Conservation (phyloP, 2,797 vertebrate species). For the Emys orbicularis region DNA sequence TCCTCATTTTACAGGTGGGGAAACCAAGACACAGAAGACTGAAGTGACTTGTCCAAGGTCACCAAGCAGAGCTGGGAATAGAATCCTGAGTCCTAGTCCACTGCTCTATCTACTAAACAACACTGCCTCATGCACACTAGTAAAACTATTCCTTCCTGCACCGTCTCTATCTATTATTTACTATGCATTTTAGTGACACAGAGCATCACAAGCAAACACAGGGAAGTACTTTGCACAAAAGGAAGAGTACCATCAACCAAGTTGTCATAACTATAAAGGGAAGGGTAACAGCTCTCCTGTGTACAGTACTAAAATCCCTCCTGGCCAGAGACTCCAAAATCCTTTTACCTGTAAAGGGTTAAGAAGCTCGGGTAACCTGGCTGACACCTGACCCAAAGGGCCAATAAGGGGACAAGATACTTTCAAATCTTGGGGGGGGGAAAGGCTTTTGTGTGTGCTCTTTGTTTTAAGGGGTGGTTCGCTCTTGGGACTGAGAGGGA, state of each 20-base stretch:
- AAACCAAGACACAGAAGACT: conserved; percentile 26
- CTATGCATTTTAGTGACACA: neutral
- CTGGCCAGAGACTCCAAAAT: too few species aligned
- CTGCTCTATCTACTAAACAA: conserved; percentile 7
- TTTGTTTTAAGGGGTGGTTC: too few species aligned
- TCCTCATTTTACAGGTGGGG: neutral
- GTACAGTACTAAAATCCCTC: too few species aligned
- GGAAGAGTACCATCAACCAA: fast-evolving
- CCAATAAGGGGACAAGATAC: too few species aligned
- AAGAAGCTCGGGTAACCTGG: too few species aligned
- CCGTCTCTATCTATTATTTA: neutral
- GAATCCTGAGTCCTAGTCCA: conserved; percentile 10
- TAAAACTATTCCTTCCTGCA: neutral
- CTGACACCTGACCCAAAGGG: too few species aligned
- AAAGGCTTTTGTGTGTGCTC: too few species aligned
- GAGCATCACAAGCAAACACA: neutral
- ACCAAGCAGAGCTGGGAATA: conserved; percentile 12
- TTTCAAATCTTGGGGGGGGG: too few species aligned
- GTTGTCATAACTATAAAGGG: too few species aligned
- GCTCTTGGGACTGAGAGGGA: too few species aligned
- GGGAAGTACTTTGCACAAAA: neutral
- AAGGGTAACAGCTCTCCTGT: too few species aligned
- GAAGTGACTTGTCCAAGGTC: neutral
- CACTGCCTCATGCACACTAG: neutral
- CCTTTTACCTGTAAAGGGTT: too few species aligned